Conservation (phyloP, 2,797 vertebrate genomes). For the Rhynchonycteris naso region DNA sequence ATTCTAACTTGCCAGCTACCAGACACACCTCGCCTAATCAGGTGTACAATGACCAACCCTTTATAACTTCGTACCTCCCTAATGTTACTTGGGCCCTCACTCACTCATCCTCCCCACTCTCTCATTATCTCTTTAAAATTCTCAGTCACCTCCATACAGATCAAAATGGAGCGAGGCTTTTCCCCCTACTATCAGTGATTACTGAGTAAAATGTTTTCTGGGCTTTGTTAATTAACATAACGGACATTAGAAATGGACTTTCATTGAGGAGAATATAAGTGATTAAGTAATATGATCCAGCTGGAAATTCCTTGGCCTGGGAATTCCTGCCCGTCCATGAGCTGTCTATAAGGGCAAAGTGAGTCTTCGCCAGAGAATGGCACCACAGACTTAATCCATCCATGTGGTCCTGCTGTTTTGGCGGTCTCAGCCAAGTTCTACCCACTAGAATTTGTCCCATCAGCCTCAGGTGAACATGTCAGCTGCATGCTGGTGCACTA, state of each 20-base stretch:
- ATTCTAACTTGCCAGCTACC: background rate
- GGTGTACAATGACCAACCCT: background rate
- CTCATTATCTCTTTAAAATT: background rate
- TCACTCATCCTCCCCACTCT: too few relatives aligned
- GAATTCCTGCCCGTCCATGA: background rate
- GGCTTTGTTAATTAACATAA: conserved; percentile 25
- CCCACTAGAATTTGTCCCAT: background rate
- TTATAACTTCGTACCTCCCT: background rate
- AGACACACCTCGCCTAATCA: background rate
- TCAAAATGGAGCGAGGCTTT: background rate
- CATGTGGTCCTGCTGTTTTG: background rate
- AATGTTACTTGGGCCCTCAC: background rate
- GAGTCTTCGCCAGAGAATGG: background rate
- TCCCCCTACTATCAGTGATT: background rate
- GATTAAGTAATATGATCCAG: conserved; percentile 22
- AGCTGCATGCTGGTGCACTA: background rate
- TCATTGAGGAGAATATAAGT: conserved; percentile 16
- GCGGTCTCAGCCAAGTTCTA: background rate
- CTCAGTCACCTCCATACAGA: background rate
- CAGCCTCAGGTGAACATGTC: background rate
- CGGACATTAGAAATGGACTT: background rate
- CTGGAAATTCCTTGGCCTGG: background rate
- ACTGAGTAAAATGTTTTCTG: background rate
- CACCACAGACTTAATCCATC: background rate
- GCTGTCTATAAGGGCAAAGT: background rate